Percentiles rank a stretch among this genome's conserved stretches.
Conservation (phyloP, 2,797 vertebrate species). For the Micropoecilia bifurca region DNA sequence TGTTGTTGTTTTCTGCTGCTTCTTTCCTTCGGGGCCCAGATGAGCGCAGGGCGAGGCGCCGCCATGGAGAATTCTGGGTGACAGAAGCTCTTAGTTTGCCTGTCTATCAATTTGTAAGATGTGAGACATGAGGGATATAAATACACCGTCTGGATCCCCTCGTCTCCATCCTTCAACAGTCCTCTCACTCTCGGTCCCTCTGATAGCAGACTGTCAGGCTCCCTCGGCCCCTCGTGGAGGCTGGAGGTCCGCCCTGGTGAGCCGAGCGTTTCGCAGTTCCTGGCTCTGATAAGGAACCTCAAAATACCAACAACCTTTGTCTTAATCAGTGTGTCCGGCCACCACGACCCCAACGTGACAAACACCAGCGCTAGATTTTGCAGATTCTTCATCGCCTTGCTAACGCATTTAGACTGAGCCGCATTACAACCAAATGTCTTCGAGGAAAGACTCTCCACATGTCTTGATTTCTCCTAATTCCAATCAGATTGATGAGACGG, state of each 20-base stretch:
- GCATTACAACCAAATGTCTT: background rate
- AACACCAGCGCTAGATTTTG: background rate
- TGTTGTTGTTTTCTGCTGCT: background rate
- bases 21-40: slow-evolving; percentile 26
- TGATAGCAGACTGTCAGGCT: slow-evolving; percentile 45
- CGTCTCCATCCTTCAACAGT: slow-evolving; percentile 70
- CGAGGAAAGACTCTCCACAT: background rate
- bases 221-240: slow-evolving; percentile 31
- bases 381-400: no score
- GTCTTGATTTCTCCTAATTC: background rate
- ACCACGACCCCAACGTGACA: background rate
- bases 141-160: slow-evolving; percentile 76
- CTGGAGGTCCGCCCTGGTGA: slow-evolving; percentile 37
- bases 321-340: slow-evolving; percentile 36
- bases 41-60: slow-evolving; percentile 37
- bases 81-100: slow-evolving; percentile 75
- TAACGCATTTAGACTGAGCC: background rate
- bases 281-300: slow-evolving; percentile 64
- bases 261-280: slow-evolving; percentile 30
- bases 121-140: slow-evolving; percentile 79
- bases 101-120: slow-evolving; percentile 77
- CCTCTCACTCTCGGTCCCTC: slow-evolving; percentile 48
- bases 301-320: slow-evolving; percentile 56
- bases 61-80: slow-evolving; percentile 71
- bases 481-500: background rate